phyloP scores from a whole-genome alignment of 2,797 vertebrate genomes.

The Onychomys torridus region DNA sequence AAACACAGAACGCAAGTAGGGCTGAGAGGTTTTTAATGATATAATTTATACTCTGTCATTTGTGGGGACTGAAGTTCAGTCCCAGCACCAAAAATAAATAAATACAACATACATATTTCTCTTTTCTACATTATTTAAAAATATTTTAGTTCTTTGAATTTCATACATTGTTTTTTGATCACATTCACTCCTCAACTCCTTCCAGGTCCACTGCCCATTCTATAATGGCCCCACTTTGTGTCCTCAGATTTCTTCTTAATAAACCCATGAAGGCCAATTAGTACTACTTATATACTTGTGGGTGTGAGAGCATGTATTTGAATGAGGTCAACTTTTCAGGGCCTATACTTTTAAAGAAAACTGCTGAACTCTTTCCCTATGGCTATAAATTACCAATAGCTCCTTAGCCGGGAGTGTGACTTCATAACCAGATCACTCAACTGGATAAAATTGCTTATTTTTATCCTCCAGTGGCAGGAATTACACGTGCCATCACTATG shows the following conservation, averaged over 20 bases:
- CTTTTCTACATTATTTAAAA: not conserved
- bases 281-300: not conserved
- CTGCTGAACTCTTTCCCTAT: not conserved
- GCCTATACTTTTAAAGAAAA: not conserved
- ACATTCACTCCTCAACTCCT: not conserved
- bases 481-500: not conserved
- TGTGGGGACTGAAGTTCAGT: not conserved
- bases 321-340: not conserved
- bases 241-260: not conserved
- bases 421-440: not conserved
- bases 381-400: not conserved
- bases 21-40: not conserved
- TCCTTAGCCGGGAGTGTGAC: not conserved
- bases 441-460: not conserved
- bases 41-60: no score
- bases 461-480: no score
- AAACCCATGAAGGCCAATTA: not conserved
- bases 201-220: not conserved
- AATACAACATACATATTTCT: not conserved
- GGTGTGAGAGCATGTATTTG: not conserved
- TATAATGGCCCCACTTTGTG: not conserved
- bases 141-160: not conserved
- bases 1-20: not conserved
- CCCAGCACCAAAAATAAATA: not conserved
- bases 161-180: not conserved